Evolutionary conservation across 2,888 invertebrate species (phyloP), one percentile per base, ranked within the genome.

Genomic region (Ceratothoa steindachneri): DNA sequence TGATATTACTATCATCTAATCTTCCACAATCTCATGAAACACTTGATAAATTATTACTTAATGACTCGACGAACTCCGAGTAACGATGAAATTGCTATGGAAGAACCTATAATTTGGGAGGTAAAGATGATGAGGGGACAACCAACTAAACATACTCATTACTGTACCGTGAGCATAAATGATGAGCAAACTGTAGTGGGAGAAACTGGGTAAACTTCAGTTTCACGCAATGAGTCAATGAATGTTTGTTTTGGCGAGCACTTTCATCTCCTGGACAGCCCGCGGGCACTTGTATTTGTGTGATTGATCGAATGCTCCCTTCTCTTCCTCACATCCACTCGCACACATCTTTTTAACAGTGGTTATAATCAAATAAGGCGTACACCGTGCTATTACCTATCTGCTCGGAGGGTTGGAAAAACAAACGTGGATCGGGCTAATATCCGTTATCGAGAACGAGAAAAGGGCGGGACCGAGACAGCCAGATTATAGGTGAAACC

Each of bases 301-400:
- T 41, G 41, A 41, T 41, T 41, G 41, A 41, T 41, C 41, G 41
- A 41, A 41, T 41, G 41, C 41, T 9, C 5, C 41, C 15, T 19
- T 55, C 15, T 55, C 55, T 19, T 7, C 30, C 31, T 67, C 67
- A 30, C 67, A 30, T 30, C 30, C 67, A 30, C 67, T 67, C 30
- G 15, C 67, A 30, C 52, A n/a, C 68, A 67, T 30, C 5, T 4
- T 15, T 30, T 41, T 41, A 41, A 41, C 41, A 41, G 41, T 41
- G 41, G 41, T 41, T 15, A 41, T 41, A 41, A 41, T 41, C 41
- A 41, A 41, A 41, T 41, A 41, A 41, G 41, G 41, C 41, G 41
- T 41, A 41, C 41, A 41, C 5, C 15, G 41, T 15, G 41, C 41
- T 41, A 41, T 41, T 41, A 41, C 41, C 41, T 41, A 41, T 41